Conservation (phyloP, 2,888 invertebrate genomes). For the Hypolimnas misippus region DNA sequence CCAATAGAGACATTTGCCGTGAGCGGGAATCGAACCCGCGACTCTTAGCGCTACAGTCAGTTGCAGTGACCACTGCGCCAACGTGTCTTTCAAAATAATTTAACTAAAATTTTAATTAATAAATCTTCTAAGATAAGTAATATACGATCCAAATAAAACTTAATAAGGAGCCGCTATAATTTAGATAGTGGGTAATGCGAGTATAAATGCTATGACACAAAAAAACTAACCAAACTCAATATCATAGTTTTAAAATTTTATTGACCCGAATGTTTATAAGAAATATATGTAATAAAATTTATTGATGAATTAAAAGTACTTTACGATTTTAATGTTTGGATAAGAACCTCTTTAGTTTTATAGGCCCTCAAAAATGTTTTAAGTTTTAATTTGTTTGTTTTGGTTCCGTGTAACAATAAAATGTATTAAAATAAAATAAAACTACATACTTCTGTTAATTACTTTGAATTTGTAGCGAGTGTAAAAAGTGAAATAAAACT, state of each 20-base stretch:
- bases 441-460: too few species aligned
- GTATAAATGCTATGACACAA: slow-evolving; percentile 1
- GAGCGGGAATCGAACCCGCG: too few species aligned
- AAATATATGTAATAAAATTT: slow-evolving; percentile 33
- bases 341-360: slow-evolving; percentile 35
- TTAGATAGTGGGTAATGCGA: neutral
- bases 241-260: slow-evolving; percentile 36
- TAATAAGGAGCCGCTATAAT: slow-evolving; percentile 10
- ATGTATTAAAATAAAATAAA: too few species aligned
- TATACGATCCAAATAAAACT: slow-evolving; percentile 1
- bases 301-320: slow-evolving; percentile 35
- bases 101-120: neutral
- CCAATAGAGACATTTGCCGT: too few species aligned
- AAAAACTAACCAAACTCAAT: slow-evolving; percentile 25
- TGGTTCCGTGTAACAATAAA: neutral
- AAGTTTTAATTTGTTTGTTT: neutral
- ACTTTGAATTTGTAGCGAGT: too few species aligned
- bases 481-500: neutral
- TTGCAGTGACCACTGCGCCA: too few species aligned
- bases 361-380: slow-evolving; percentile 20
- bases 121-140: neutral
- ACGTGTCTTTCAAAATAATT: too few species aligned
- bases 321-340: slow-evolving; percentile 31
- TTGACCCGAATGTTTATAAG: slow-evolving; percentile 22
- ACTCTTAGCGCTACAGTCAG: too few species aligned